Conservation (phyloP, 2,888 invertebrate genomes). For the Coleophora flavipennella region DNA sequence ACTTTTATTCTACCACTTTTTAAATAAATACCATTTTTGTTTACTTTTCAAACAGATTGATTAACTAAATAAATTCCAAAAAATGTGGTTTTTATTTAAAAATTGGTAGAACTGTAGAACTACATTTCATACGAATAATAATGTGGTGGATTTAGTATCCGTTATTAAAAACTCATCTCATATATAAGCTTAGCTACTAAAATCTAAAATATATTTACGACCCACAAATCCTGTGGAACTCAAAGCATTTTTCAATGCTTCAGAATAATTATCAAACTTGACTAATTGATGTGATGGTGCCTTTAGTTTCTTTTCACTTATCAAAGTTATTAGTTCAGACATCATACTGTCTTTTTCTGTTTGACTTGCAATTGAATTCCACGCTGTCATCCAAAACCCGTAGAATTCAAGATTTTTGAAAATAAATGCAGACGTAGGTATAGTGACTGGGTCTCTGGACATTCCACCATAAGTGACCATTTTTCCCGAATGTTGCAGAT, state of each 20-base stretch:
- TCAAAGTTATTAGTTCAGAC: slow-evolving; percentile 79
- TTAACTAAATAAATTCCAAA: too few relatives aligned
- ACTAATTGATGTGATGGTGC: slow-evolving; percentile 84
- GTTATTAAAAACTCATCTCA: too few relatives aligned
- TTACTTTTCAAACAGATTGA: too few relatives aligned
- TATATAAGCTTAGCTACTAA: slow-evolving; percentile 27
- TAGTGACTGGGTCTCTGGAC: slow-evolving; percentile 93
- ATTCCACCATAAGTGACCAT: slow-evolving; percentile 99
- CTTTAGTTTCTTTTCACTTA: slow-evolving; percentile 78
- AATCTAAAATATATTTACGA: slow-evolving; percentile 82
- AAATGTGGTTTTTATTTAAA: too few relatives aligned
- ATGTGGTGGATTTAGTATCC: too few relatives aligned
- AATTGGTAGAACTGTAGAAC: too few relatives aligned
- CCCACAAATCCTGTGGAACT: slow-evolving; percentile 78
- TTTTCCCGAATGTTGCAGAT: slow-evolving; percentile 80
- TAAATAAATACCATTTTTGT: too few relatives aligned
- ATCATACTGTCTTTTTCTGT: slow-evolving; percentile 82
- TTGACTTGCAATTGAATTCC: slow-evolving; percentile 80
- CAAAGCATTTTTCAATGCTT: slow-evolving; percentile 80
- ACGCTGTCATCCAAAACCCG: slow-evolving; percentile 98
- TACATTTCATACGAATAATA: too few relatives aligned
- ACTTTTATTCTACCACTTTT: too few relatives aligned
- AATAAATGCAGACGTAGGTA: slow-evolving; percentile 84
- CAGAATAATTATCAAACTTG: slow-evolving; percentile 80
- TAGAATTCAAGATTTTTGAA: slow-evolving; percentile 89